A percentile compares a stretch with the other conserved stretches of the same genome.
These are phyloP conservation scores for Actenoides hombroni DNA, from an alignment of 2,113 vertebrate genomes.

Conservation along the genomic window DNA sequence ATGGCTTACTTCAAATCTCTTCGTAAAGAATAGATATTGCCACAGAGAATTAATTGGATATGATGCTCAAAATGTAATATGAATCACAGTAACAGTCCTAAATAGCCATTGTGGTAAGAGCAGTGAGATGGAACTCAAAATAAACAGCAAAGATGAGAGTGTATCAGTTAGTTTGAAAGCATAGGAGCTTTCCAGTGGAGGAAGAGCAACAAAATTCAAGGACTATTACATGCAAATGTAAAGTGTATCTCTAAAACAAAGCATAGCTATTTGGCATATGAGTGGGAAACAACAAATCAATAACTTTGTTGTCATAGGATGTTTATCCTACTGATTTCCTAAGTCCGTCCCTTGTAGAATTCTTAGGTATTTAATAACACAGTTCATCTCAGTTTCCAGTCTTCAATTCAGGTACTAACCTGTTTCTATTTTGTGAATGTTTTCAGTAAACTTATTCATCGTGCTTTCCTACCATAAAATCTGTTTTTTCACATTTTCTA, in stretches of 20 bases:
- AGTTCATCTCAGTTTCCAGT: not conserved
- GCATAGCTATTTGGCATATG: not conserved
- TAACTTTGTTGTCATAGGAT: not conserved
- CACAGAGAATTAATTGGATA: not conserved
- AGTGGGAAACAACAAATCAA: not conserved
- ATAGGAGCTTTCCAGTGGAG: not conserved
- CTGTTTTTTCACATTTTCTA: not conserved
- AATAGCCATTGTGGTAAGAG: not conserved
- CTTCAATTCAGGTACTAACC: accelerated
- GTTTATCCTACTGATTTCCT: not conserved
- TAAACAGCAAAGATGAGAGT: not conserved
- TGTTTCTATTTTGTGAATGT: not conserved
- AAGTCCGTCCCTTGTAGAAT: not conserved
- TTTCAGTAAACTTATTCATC: not conserved
- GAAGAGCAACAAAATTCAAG: not conserved
- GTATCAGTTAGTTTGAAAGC: not conserved
- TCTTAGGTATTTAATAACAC: not conserved
- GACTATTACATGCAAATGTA: not conserved
- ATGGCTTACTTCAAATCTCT: constrained; percentile 20
- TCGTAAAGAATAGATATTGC: not conserved
- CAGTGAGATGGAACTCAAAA: constrained; percentile 31
- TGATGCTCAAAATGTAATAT: not conserved
- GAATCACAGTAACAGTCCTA: not conserved
- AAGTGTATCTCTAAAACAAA: not conserved
- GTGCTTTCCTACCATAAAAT: not conserved